A percentile compares a stretch with the other conserved stretches of the same genome.
phyloP scores from a whole-genome alignment of 2,888 invertebrate species.

The Tiphia femorata region DNA sequence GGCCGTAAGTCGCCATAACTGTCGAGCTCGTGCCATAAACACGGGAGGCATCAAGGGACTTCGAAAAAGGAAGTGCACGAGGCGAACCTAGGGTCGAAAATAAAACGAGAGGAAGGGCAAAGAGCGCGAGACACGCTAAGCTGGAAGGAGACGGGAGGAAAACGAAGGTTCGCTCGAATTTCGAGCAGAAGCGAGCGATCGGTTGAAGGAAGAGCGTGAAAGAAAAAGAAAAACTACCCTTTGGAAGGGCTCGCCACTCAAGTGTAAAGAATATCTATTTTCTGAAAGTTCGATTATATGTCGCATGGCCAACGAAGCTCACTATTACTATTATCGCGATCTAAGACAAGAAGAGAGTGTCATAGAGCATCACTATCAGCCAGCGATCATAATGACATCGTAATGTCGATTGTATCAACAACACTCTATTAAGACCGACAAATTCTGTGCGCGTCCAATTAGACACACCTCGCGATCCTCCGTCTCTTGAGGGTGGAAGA shows the following conservation, averaged over 20 bases:
- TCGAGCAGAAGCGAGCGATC: neutral
- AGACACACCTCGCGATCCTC: too few relatives aligned
- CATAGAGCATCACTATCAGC: too few relatives aligned
- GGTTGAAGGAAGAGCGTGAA: neutral
- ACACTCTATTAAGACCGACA: too few relatives aligned
- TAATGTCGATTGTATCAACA: too few relatives aligned
- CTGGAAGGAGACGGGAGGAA: slow-evolving; percentile 8
- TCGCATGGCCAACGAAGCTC: too few relatives aligned
- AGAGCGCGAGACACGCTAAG: too few relatives aligned
- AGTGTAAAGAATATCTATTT: neutral
- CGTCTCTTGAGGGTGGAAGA: slow-evolving; percentile 12
- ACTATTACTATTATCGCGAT: too few relatives aligned
- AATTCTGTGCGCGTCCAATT: too few relatives aligned
- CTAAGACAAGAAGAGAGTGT: too few relatives aligned
- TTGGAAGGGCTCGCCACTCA: too few relatives aligned
- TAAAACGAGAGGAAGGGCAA: neutral
- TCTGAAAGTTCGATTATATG: neutral
- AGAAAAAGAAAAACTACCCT: neutral
- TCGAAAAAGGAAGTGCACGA: slow-evolving; percentile 13
- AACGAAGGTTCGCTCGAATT: neutral
- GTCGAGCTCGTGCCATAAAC: slow-evolving; percentile 59
- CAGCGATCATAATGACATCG: too few relatives aligned
- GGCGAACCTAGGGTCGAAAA: neutral
- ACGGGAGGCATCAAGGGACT: slow-evolving; percentile 31
- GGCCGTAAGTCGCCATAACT: slow-evolving; percentile 62